Base-by-base conservation (phyloP, 2,113 vertebrate genomes). In the Danionella cerebrum region DNA sequence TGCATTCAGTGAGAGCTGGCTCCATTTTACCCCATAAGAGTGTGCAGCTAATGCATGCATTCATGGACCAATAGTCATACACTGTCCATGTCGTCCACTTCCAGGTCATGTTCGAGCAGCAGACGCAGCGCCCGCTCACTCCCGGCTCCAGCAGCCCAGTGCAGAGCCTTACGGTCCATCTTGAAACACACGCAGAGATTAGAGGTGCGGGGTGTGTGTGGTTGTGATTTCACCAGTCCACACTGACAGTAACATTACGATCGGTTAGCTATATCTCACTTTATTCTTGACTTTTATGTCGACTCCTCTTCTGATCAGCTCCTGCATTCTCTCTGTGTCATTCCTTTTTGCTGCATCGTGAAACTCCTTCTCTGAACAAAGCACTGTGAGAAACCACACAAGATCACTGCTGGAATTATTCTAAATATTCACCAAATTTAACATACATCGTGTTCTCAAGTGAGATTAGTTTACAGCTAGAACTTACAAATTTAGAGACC, bases 121-220 rank as follows among this genome's bases (percentile, higher is more conserved):
- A 95, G 83, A 1, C 84, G 81, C 8, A 95, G 79, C 0, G 92
- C 94, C 50, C 90, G 84, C 69, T 87, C 84, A 0, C 86, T 87
- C 9, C 94, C 94, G 0, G 88, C 85, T 18, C 92, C 92, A 0
- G 84, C 89, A 0, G 94, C 93, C 94, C 94, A 93, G 82, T 96
- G 94, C 76, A 95, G 79, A 2, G 93, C 92, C 63, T 85, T 91
- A 55, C 93, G 84, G 12, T 88, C 91, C 35, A 75, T 48, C 93
- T 95, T n/a, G n/a, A n/a, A n/a, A n/a, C n/a, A n/a, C n/a, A n/a
- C n/a, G n/a, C n/a, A n/a, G n/a, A n/a, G n/a, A n/a, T n/a, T n/a
- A n/a, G n/a, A n/a, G n/a, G n/a, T n/a, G n/a, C n/a, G n/a, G n/a
- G n/a, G n/a, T n/a, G n/a, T n/a, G n/a, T n/a, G n/a, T n/a, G n/a